These are phyloP conservation scores for Brachyhypopomus occidentalis DNA, from an alignment of 2,113 vertebrate genomes.

Conservation along the genomic window DNA sequence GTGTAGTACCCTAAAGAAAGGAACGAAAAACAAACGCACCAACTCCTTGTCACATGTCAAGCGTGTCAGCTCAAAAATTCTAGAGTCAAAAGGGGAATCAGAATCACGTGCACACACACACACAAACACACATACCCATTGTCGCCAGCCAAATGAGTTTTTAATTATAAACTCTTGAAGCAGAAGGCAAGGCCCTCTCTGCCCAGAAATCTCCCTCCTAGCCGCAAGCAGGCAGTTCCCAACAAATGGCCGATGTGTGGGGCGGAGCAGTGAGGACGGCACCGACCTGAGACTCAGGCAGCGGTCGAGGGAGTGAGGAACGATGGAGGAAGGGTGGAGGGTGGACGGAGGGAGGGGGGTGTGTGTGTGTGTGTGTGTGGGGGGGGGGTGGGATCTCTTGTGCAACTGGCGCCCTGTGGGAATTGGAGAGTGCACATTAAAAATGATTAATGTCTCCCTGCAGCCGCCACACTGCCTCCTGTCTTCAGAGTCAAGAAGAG, in stretches of 20 bases:
- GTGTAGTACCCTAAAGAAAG: too few species aligned
- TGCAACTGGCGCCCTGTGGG: slow-evolving; percentile 33
- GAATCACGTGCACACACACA: neutral
- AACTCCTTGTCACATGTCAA: neutral
- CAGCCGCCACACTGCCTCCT: slow-evolving; percentile 2
- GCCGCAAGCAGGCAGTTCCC: slow-evolving; percentile 9
- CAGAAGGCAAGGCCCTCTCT: neutral
- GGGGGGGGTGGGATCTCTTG: neutral
- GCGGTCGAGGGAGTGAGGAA: slow-evolving; percentile 25
- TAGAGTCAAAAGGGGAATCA: neutral
- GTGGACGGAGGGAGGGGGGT: too few species aligned
- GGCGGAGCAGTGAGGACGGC: slow-evolving; percentile 42
- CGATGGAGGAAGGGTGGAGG: too few species aligned
- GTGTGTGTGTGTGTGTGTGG: too few species aligned
- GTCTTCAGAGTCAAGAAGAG: slow-evolving; percentile 18
- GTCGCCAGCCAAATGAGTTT: slow-evolving; percentile 18
- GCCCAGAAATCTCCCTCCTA: slow-evolving; percentile 20
- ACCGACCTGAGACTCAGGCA: slow-evolving; percentile 30
- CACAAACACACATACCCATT: neutral
- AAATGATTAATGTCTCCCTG: slow-evolving; percentile 25
- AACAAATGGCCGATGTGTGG: slow-evolving; percentile 26
- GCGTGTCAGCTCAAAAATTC: neutral
- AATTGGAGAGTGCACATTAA: slow-evolving; percentile 29
- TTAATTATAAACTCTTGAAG: slow-evolving; percentile 38
- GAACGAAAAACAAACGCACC: neutral